Base-by-base conservation (phyloP, 2,797 vertebrate genomes). In the Graptemys geographica region DNA sequence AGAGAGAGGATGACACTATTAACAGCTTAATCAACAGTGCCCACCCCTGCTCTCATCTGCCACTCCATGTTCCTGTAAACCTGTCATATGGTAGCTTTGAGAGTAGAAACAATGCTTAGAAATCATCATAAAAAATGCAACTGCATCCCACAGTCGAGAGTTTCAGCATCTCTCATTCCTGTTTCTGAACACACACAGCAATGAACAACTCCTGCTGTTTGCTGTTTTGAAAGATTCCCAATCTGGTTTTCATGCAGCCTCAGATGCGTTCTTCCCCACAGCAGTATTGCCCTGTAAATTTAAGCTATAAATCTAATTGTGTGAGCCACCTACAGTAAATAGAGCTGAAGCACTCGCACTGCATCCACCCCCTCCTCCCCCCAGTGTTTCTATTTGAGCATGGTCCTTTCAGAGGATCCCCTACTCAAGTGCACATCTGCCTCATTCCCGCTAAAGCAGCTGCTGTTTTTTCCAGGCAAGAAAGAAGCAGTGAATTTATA, bases 11-110 rank as follows among this genome's bases (percentile, higher is more conserved):
- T 87, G 95, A 83, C 47, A 65, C 4, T 83, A 79, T 93, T 96
- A 97, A 84, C 56, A 88, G 52, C 44, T 90, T 95, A 93, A 96
- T 95, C 95, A 83, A 28, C 41, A 89, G 84, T 96, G 92, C 94
- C 47, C 89, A 84, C 76, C 94, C 21, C 1, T 94, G 69, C 28
- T 59, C 55, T 88, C 47, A 52, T 41, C 51, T 49, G 76, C 19
- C 62, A 89, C 88, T 89, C 53, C 1, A 0, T 2, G 82, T 84
- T 47, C 51, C 52, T 88, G 56, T 90, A 83, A 86, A 9, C 83
- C 55, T 87, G 90, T 86, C 57, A 16, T 78, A 25, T 6, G 27
- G 44, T 81, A 76, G 47, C 8, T 95, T 88, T 52, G 18, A 94
- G n/a, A 89, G 37, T 41, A 89, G 59, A 89, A 89, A 4, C 5